Conservation (phyloP, 2,113 vertebrate species). For the Pachyramphus minor region DNA sequence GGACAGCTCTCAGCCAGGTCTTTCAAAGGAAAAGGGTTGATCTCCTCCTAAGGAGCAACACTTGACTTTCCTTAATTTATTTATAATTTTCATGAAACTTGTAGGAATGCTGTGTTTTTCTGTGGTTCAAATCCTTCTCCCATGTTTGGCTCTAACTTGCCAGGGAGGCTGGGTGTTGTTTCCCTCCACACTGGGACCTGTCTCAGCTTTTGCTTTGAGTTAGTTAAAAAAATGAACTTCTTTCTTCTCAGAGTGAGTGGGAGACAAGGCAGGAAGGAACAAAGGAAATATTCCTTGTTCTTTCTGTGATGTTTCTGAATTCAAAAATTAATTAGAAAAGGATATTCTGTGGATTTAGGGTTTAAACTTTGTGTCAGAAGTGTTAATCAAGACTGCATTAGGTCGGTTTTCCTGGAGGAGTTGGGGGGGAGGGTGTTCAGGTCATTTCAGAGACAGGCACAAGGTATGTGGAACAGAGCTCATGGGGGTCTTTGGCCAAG, state of each 20-base stretch:
- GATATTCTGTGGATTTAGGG: slow-evolving; percentile 34
- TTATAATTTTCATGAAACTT: background rate
- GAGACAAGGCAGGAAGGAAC: background rate
- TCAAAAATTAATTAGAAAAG: slow-evolving; percentile 26
- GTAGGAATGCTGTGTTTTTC: background rate
- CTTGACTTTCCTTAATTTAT: background rate
- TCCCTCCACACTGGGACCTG: background rate
- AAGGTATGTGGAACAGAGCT: background rate
- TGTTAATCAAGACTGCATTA: slow-evolving; percentile 46
- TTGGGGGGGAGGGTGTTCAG: accelerated
- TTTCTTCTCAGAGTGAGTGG: background rate
- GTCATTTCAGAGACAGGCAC: accelerated
- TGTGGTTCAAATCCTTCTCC: background rate
- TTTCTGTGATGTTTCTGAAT: background rate
- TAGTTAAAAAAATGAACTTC: background rate
- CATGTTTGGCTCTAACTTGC: background rate
- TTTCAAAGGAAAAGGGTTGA: background rate
- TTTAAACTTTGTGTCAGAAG: slow-evolving; percentile 10
- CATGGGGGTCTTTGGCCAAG: accelerated
- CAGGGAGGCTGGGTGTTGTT: background rate
- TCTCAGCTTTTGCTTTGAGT: background rate
- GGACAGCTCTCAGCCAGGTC: background rate
- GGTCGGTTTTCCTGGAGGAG: background rate
- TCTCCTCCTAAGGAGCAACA: background rate
- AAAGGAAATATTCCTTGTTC: background rate